These are phyloP conservation scores for Myotis yumanensis DNA, from an alignment of 2,113 vertebrate species.

Conservation along the genomic window DNA sequence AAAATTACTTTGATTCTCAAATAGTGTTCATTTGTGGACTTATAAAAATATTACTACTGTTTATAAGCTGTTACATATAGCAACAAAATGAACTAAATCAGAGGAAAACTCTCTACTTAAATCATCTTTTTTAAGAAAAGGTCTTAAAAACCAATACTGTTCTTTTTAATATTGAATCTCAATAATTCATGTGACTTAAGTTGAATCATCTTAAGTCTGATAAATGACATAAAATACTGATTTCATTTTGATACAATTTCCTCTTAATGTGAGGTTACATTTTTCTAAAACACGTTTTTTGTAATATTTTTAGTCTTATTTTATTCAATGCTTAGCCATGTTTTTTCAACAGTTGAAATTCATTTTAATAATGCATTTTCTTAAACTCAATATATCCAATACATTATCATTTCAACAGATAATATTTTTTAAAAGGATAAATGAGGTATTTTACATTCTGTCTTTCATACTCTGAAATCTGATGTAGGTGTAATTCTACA, in stretches of 20 bases:
- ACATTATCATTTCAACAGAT: not conserved
- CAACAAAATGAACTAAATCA: not conserved
- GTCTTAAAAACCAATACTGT: not conserved
- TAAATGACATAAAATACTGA: not conserved
- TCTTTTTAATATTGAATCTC: not conserved
- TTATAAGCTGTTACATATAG: not conserved
- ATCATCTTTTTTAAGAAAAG: not conserved
- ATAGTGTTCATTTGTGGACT: not conserved
- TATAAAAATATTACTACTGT: not conserved
- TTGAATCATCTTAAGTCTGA: not conserved
- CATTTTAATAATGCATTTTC: conserved; percentile 8
- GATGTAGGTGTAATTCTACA: not conserved
- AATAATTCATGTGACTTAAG: not conserved
- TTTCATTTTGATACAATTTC: conserved; percentile 15
- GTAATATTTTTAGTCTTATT: not conserved
- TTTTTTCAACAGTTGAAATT: not conserved
- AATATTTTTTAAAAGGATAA: not conserved
- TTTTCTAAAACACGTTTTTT: not conserved
- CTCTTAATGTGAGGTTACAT: not conserved
- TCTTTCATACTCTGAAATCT: conserved; percentile 16
- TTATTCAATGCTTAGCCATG: not conserved
- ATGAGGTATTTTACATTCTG: not conserved
- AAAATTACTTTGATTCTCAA: not conserved
- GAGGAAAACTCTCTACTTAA: not conserved
- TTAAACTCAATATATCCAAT: conserved; percentile 24